Conservation (phyloP, 1,140 invertebrate species). For the Cecropterus lyciades region DNA sequence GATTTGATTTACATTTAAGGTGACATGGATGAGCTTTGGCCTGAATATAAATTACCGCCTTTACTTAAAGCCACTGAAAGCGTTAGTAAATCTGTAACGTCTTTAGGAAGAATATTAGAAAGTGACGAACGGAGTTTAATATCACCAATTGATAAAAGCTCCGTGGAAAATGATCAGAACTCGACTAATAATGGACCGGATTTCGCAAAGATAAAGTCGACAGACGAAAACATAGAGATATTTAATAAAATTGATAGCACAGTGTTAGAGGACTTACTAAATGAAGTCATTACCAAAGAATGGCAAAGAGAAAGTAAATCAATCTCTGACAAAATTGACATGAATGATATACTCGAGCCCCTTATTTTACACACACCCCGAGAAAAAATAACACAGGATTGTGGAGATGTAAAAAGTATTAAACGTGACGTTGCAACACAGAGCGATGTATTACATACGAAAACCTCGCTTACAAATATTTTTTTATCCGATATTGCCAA, state of each 20-base stretch:
- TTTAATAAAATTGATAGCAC: not conserved
- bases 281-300: no score
- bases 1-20: constrained; percentile 50
- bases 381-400: constrained; percentile 1
- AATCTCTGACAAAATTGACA: not conserved
- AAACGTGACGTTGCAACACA: not conserved
- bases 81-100: constrained; percentile 63
- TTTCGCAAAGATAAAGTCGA: not conserved
- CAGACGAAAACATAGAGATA: not conserved
- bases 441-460: not conserved
- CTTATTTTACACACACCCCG: not conserved
- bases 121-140: constrained; percentile 49
- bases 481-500: not conserved
- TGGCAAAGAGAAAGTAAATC: not conserved
- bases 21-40: constrained; percentile 68
- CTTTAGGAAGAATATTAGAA: constrained; percentile 64
- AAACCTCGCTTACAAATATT: not conserved
- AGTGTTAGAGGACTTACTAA: no score
- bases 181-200: not conserved
- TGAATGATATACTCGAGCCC: not conserved
- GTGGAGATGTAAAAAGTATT: constrained; percentile 7
- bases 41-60: constrained; percentile 45
- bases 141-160: constrained; percentile 25
- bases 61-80: constrained; percentile 53
- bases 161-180: not conserved